phyloP scores from a whole-genome alignment of 2,113 vertebrate species.

The Scomber colias region DNA sequence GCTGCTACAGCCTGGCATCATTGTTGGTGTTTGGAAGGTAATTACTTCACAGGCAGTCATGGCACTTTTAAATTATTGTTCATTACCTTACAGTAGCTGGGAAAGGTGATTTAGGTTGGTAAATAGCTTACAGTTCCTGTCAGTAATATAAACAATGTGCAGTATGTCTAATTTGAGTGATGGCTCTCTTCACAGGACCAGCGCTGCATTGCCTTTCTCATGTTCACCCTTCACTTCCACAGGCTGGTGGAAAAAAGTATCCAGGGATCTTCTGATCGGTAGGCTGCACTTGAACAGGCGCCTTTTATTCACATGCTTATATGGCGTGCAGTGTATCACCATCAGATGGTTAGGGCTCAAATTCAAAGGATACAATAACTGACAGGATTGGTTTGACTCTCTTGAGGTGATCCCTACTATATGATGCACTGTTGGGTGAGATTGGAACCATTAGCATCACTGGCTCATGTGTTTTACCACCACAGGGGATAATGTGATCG shows the following conservation, averaged over 20 bases:
- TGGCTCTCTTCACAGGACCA: conserved; percentile 82
- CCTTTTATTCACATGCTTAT: conserved; percentile 16
- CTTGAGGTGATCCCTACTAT: conserved; percentile 20
- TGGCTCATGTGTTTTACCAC: conserved; percentile 5
- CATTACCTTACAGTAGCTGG: conserved; percentile 1
- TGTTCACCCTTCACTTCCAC: conserved; percentile 90
- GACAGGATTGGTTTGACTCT: conserved; percentile 29
- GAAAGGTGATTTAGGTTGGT: not conserved
- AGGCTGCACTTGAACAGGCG: conserved; percentile 55
- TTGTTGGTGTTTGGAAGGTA: conserved; percentile 92
- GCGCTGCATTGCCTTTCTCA: conserved; percentile 88
- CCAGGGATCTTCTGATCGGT: conserved; percentile 86
- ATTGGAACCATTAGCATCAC: conserved; percentile 2
- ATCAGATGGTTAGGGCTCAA: conserved; percentile 20
- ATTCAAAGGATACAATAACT: conserved; percentile 25
- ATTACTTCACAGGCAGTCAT: conserved; percentile 7
- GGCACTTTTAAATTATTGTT: not conserved
- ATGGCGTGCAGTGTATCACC: conserved; percentile 26
- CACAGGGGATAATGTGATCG: not conserved
- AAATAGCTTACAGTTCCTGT: no score
- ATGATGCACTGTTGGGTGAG: conserved; percentile 24
- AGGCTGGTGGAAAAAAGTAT: conserved; percentile 90
- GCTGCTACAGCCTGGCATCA: conserved; percentile 82
- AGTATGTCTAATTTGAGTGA: not conserved
- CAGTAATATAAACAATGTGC: no score